These are phyloP conservation scores for Pollenia labialis DNA, from an alignment of 2,888 invertebrate genomes.

Conservation along the genomic window DNA sequence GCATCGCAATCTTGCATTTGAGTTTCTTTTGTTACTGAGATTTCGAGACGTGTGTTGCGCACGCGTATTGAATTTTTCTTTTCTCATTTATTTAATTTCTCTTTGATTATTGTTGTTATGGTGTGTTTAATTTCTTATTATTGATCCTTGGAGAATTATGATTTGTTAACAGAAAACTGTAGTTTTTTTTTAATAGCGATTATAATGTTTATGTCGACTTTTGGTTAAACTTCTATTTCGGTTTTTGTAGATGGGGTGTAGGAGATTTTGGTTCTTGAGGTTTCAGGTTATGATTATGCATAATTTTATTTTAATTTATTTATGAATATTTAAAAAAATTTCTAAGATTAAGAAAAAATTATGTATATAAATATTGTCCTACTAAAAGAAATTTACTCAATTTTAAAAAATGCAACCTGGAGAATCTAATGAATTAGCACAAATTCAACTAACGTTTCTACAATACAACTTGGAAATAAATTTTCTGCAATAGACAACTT, in stretches of 20 bases:
- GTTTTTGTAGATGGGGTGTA: slow-evolving; percentile 26
- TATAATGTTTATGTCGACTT: slow-evolving; percentile 49
- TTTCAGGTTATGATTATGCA: slow-evolving; percentile 62
- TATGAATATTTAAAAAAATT: too few species aligned
- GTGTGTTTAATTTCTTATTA: slow-evolving; percentile 66
- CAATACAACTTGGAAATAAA: too few species aligned
- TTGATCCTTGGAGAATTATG: slow-evolving; percentile 70
- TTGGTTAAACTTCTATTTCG: slow-evolving; percentile 34
- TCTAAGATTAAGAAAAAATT: too few species aligned
- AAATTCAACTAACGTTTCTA: too few species aligned
- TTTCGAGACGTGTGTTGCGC: slow-evolving; percentile 67
- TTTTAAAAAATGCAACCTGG: too few species aligned
- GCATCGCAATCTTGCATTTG: slow-evolving; percentile 56
- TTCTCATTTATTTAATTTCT: slow-evolving; percentile 35
- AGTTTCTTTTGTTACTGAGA: slow-evolving; percentile 12
- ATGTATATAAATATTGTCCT: too few species aligned
- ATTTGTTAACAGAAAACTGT: slow-evolving; percentile 68
- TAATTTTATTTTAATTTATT: slow-evolving; percentile 49
- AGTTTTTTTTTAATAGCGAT: slow-evolving; percentile 50
- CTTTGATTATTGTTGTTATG: slow-evolving; percentile 68
- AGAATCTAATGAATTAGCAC: too few species aligned
- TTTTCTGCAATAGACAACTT: too few species aligned
- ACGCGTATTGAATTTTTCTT: slow-evolving; percentile 56
- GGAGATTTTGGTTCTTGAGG: slow-evolving; percentile 67
- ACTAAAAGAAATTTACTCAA: too few species aligned